phyloP scores from a whole-genome alignment of 1,140 invertebrate species.

The Neocloeon triangulifer region DNA sequence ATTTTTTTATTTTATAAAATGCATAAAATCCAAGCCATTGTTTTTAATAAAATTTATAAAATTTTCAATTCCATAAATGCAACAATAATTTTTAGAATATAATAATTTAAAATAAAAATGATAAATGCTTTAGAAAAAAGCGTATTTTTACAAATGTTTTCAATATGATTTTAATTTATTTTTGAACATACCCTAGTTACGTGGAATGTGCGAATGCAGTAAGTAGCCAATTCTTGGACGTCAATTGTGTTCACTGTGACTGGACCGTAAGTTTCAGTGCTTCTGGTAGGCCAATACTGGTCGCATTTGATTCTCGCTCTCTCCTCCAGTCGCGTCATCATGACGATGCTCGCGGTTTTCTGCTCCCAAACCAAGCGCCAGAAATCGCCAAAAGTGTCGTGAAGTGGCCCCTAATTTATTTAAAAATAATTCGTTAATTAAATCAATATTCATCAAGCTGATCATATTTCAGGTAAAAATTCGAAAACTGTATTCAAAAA shows the following conservation, averaged over 20 bases:
- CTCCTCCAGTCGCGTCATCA: slow-evolving; percentile 97
- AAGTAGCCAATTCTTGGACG: slow-evolving; percentile 89
- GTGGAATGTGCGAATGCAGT: slow-evolving; percentile 93
- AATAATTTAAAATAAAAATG: neutral
- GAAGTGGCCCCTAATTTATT: slow-evolving; percentile 71
- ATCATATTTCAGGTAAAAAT: too few species aligned
- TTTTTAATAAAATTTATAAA: too few species aligned
- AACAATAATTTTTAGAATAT: too few species aligned
- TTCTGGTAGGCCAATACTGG: slow-evolving; percentile 89
- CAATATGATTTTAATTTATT: slow-evolving; percentile 2
- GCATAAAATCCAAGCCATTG: too few species aligned
- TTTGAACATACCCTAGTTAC: slow-evolving; percentile 39
- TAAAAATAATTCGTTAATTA: slow-evolving; percentile 2
- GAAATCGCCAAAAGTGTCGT: slow-evolving; percentile 91
- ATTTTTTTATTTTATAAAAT: too few species aligned
- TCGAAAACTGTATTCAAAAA: too few species aligned
- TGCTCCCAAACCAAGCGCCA: slow-evolving; percentile 99
- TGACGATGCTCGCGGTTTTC: slow-evolving; percentile 78
- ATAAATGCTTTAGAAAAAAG: slow-evolving; percentile 6
- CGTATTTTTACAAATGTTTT: slow-evolving; percentile 1
- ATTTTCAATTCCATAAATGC: too few species aligned
- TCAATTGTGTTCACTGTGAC: slow-evolving; percentile 84
- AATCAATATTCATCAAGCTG: too few species aligned
- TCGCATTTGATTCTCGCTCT: slow-evolving; percentile 89
- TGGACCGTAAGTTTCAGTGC: slow-evolving; percentile 72